phyloP scores from a whole-genome alignment of 1,140 invertebrate genomes.

The Drosophila equinoxialis region DNA sequence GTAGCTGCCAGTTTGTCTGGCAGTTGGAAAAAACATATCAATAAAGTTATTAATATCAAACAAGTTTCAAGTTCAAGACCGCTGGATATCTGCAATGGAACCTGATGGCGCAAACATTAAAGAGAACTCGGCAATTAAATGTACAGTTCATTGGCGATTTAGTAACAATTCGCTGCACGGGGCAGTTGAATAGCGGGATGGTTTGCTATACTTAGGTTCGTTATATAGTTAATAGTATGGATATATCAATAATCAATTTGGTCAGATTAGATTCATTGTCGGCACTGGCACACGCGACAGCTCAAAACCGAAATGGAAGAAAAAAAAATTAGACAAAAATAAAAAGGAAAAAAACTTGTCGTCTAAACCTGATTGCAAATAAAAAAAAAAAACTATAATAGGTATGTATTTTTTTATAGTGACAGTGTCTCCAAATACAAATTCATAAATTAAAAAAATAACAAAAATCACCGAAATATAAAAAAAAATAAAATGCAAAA shows the following conservation, averaged over 20 bases:
- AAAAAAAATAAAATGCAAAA: slow-evolving; percentile 28
- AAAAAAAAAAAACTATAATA: slow-evolving; percentile 65
- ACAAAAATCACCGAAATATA: slow-evolving; percentile 9
- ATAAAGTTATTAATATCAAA: not conserved
- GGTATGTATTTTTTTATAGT: slow-evolving; percentile 55
- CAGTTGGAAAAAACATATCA: not conserved
- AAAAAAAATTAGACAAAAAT: slow-evolving; percentile 59
- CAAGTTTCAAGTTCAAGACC: slow-evolving; percentile 4
- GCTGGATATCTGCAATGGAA: not conserved
- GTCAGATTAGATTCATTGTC: slow-evolving; percentile 31
- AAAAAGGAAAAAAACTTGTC: slow-evolving; percentile 18
- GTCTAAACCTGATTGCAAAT: slow-evolving; percentile 70
- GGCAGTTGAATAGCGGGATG: not conserved
- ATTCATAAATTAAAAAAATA: slow-evolving; percentile 75
- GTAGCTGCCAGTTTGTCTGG: not conserved
- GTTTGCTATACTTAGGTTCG: slow-evolving; percentile 36
- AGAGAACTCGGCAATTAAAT: slow-evolving; percentile 4
- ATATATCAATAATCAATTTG: slow-evolving; percentile 44
- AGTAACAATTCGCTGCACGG: not conserved
- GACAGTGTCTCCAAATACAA: slow-evolving; percentile 63
- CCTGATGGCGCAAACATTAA: slow-evolving; percentile 12
- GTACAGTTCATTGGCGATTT: slow-evolving; percentile 10
- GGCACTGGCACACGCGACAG: slow-evolving; percentile 22
- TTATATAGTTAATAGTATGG: slow-evolving; percentile 33
- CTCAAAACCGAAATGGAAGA: slow-evolving; percentile 8